Base-by-base conservation (phyloP, 2,888 invertebrate species). In the Sclerodermus sp. region DNA sequence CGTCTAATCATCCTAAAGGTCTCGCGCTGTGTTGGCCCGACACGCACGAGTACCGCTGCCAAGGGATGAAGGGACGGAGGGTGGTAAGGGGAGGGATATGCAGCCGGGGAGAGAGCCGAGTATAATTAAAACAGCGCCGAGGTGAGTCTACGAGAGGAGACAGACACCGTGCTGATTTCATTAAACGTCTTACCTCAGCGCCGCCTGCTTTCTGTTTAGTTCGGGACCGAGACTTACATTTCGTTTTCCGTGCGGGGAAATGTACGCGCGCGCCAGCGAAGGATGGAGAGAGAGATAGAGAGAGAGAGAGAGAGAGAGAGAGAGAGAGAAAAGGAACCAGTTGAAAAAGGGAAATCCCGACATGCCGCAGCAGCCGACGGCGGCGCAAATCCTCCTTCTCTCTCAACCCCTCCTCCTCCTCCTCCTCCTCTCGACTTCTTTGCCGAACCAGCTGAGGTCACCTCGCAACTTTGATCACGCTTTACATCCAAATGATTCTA, bases 1-100 rank as follows among this genome's bases (percentile, higher is more conserved):
- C 57, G 57, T 68, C 66, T 64, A 68, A 72, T 71, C 69, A 69
- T 68, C 62, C 61, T 63, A 60, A 67, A 70, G 67, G 69, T 71
- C 64, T 64, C 61, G 55, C 60, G 56, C 58, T 59, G 60, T 59
- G 47, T 48, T 23, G 23, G 23, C 23, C 23, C 23, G 37, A 37
- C 37, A 47, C 41, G 51, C 49, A 41, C 50, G 47, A 48, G 49
- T 54, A 36, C 40, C 45, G 55, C 43, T 45, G 53, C 47, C 49
- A 54, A 45, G 61, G 52, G 48, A 57, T 55, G 45, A 49, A 34
- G 13, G 13, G 34, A 12, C 3, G 34, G 12, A 34, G 4, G 6
- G 10, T 12, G 34, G 34, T 40, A 51, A 50, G 52, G 48, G 45
- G 38, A 31, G 40, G 41, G 42, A 23, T 23, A 8, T 8, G 23